These are phyloP conservation scores for Tachycineta bicolor DNA, from an alignment of 2,113 vertebrate species.

Conservation along the genomic window DNA sequence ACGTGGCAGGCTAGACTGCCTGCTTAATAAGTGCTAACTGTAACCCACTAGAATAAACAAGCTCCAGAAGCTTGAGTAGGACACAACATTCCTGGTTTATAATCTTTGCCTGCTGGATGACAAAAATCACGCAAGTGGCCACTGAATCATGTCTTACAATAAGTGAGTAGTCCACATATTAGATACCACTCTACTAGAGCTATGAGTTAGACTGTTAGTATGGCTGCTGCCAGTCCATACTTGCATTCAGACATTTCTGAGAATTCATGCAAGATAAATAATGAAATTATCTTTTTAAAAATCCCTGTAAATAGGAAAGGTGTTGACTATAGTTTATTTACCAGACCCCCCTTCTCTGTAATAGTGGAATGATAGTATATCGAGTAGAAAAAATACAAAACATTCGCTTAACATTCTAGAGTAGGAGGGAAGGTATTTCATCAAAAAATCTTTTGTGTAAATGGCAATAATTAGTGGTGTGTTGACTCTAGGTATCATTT, in stretches of 20 bases:
- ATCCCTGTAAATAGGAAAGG: background rate
- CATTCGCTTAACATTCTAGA: background rate
- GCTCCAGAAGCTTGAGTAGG: background rate
- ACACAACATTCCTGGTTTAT: background rate
- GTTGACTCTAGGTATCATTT: background rate
- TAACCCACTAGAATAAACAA: background rate
- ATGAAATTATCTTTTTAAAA: background rate
- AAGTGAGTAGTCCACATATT: background rate
- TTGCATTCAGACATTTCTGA: background rate
- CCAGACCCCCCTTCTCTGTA: background rate
- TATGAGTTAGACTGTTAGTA: background rate
- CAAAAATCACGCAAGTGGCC: background rate
- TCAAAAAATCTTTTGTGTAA: rapidly evolving
- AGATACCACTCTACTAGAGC: background rate
- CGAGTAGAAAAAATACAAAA: background rate
- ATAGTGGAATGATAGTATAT: background rate
- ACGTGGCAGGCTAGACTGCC: background rate
- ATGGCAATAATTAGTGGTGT: background rate
- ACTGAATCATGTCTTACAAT: background rate
- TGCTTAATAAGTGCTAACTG: background rate
- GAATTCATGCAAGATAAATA: background rate
- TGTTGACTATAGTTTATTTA: background rate
- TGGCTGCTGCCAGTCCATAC: background rate
- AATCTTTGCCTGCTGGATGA: background rate
- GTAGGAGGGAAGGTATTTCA: background rate